Base-by-base conservation (phyloP, 2,113 vertebrate genomes). In the Thamnophis sirtalis region DNA sequence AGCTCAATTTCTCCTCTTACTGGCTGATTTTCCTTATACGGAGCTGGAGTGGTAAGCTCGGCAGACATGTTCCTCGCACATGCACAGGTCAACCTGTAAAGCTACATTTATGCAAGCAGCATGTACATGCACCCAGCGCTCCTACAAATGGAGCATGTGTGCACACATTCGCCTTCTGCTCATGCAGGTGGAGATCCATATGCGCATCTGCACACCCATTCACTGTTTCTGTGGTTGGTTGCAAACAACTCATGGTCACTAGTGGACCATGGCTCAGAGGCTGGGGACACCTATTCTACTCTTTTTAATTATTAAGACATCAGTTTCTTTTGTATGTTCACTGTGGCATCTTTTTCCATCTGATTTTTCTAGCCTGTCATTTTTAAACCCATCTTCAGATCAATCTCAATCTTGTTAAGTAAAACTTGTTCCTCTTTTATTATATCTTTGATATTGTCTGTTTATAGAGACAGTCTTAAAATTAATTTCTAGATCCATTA, bases 111-210 rank as follows among this genome's bases (percentile, higher is more conserved):
- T 10, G 3, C 58, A 28, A 10, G 58, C 58, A 4, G 58, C 9
- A 10, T 28, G 24, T 26, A 26, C 24, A 7, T 3, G 58, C 3
- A 4, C 3, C 24, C 58, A 60, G 24, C 3, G 3, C 24, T 60
- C 58, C 26, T 60, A 24, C 9, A 60, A 28, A 28, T 60, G 24
- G 9, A 60, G 24, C 8, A 3, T 8, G 9, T 1, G 9, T 60
- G 24, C 58, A 28, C 0, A 0, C 8, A 9, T 9, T 60, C 0
- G 3, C 0, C 0, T 1, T 9, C 24, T 60, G 58, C 26, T 60
- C 58, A 28, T 60, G 24, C 58, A 28, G 28, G 10, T 60, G 24
- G 58, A 24, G 9, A 63, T 63, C 10, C 10, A 11, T 26, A 63
- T 63, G 3, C 0, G 0, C 26, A 28, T 5, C 1, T 4, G 6